These are phyloP conservation scores for Azemiops feae DNA, from an alignment of 2,113 vertebrate genomes.

Conservation along the genomic window DNA sequence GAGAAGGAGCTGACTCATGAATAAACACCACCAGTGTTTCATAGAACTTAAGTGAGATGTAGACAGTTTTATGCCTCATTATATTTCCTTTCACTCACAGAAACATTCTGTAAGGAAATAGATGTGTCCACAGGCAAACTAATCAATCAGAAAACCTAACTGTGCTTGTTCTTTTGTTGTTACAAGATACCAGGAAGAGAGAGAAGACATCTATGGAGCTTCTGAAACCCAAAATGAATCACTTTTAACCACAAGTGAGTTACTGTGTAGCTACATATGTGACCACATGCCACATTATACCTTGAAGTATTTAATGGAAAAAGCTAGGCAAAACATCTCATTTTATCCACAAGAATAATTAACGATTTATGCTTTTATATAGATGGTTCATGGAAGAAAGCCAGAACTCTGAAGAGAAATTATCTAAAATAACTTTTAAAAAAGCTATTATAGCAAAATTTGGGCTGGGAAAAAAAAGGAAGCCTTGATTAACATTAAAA, in stretches of 20 bases:
- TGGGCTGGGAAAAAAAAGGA: neutral
- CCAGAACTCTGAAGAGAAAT: neutral
- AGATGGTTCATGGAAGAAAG: neutral
- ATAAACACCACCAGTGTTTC: neutral
- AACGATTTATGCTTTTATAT: neutral
- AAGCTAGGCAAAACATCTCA: neutral
- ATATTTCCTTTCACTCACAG: neutral
- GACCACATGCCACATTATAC: neutral
- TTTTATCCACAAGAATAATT: neutral
- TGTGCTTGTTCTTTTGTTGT: neutral
- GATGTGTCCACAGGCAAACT: neutral
- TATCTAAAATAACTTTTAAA: neutral
- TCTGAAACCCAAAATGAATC: neutral
- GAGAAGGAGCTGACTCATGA: neutral
- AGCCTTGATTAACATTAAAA: neutral
- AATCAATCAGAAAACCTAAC: neutral
- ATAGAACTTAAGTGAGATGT: slow-evolving; percentile 9
- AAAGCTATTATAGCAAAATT: neutral
- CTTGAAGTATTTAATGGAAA: neutral
- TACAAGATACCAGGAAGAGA: neutral
- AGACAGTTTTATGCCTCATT: slow-evolving; percentile 6
- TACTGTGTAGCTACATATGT: neutral
- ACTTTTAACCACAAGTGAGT: neutral
- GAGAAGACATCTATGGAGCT: neutral
- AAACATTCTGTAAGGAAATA: neutral